phyloP scores from a whole-genome alignment of 2,113 vertebrate species.

The Mesitornis unicolor region DNA sequence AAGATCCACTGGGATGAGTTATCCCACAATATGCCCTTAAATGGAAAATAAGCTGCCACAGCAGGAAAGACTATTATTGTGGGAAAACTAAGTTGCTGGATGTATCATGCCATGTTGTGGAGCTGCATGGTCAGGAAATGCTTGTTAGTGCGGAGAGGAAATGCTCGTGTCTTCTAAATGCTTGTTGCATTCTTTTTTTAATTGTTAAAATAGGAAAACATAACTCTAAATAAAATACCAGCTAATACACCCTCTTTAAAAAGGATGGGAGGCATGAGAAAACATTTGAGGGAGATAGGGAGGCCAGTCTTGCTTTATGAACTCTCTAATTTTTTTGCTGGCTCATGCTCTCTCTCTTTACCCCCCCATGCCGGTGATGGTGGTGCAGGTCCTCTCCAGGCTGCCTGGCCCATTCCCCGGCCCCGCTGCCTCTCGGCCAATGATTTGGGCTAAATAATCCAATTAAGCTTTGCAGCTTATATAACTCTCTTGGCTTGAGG shows the following conservation, averaged over 20 bases:
- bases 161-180: neutral
- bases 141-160: neutral
- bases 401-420: neutral
- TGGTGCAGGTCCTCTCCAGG: neutral
- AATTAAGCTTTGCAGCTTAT: constrained; percentile 53
- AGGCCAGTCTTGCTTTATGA: neutral
- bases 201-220: neutral
- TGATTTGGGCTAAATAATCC: constrained; percentile 43
- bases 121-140: neutral
- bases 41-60: neutral
- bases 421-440: neutral
- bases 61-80: neutral
- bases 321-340: neutral
- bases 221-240: neutral
- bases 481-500: constrained; percentile 25
- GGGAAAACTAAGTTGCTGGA: neutral
- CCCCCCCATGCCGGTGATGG: rapidly evolving
- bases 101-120: neutral
- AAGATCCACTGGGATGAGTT: neutral
- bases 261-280: neutral
- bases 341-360: neutral
- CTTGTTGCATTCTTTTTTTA: neutral
- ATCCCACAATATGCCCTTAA: constrained; percentile 50
- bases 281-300: neutral
- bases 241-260: neutral